phyloP scores from a whole-genome alignment of 2,113 vertebrate genomes.

The Ceuthmochares aereus region DNA sequence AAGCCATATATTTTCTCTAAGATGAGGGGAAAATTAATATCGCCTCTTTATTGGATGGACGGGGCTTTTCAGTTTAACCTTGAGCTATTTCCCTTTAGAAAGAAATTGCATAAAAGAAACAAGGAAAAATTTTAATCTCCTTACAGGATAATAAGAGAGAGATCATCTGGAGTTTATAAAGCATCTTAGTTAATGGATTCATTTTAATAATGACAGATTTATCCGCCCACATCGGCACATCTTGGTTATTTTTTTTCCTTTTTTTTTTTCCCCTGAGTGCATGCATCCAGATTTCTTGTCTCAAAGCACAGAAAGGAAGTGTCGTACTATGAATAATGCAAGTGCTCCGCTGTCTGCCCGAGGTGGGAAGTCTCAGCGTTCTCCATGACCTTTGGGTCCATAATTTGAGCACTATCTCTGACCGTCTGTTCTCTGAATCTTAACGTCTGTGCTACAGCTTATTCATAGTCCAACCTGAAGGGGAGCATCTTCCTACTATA shows the following conservation, averaged over 20 bases:
- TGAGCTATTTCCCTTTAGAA: slow-evolving; percentile 58
- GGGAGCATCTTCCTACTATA: not conserved
- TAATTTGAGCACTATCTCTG: not conserved
- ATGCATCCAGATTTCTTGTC: not conserved
- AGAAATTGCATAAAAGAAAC: slow-evolving; percentile 65
- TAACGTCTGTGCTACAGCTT: not conserved
- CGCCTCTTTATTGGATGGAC: slow-evolving; percentile 27
- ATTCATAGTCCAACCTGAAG: not conserved
- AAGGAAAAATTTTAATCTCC: slow-evolving; percentile 72
- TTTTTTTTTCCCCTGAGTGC: not conserved
- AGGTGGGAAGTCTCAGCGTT: not conserved
- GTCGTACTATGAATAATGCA: not conserved
- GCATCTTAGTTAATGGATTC: slow-evolving; percentile 70
- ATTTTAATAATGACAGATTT: slow-evolving; percentile 73
- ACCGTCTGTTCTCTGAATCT: not conserved
- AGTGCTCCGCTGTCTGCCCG: not conserved
- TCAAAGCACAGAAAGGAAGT: not conserved
- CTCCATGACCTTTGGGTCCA: not conserved
- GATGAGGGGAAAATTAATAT: slow-evolving; percentile 46
- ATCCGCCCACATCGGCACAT: slow-evolving; percentile 50
- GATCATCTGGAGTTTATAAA: slow-evolving; percentile 75
- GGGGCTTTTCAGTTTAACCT: slow-evolving; percentile 65
- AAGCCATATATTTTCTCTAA: slow-evolving; percentile 33
- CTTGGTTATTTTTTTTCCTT: not conserved
- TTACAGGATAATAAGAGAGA: slow-evolving; percentile 68